Base-by-base conservation (phyloP, 2,113 vertebrate species). In the Thalassoma bifasciatum region DNA sequence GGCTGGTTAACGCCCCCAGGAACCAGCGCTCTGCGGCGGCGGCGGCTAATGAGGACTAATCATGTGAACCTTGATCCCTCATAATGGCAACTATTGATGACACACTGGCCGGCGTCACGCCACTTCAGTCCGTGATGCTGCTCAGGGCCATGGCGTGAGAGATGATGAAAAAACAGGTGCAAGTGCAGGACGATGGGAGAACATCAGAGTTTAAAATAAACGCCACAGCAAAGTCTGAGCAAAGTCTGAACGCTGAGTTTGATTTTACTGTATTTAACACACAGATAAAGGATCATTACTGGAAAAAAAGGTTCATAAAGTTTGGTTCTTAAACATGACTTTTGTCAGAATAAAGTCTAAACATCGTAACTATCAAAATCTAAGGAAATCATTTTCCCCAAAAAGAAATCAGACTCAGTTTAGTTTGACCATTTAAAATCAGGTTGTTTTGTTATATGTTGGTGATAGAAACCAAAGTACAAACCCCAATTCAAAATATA, bases 1-100 rank as follows among this genome's bases (percentile, higher is more conserved):
- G 66, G 79, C 82, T 53, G 78, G 73, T 71, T 62, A 13, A 51
- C 50, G 75, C 69, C 81, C 68, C 61, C 62, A 83, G 88, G 86
- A 87, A 76, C 37, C 47, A 42, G 47, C 60, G n/a, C n/a, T n/a
- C n/a, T n/a, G n/a, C 83, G 74, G 81, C 84, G 89, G 83, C 81
- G 72, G 79, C 80, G 52, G 68, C 72, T 86, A 77, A 90, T 83
- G 75, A 89, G 89, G 78, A 82, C 67, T 42, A 76, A 79, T 72
- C 5, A 49, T 34, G 36, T 61, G 52, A 67, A 56, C 13, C 38
- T 49, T 47, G 42, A 67, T 46, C 50, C 57, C 4, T 10, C 8
- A 26, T 81, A 62, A 72, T 26, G 66, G 44, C 61, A 64, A 30
- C 62, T 5, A n/a, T 16, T 51, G 64, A 62, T 36, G 56, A 52